Conservation (phyloP, 2,888 invertebrate genomes). For the Volucella zonaria region DNA sequence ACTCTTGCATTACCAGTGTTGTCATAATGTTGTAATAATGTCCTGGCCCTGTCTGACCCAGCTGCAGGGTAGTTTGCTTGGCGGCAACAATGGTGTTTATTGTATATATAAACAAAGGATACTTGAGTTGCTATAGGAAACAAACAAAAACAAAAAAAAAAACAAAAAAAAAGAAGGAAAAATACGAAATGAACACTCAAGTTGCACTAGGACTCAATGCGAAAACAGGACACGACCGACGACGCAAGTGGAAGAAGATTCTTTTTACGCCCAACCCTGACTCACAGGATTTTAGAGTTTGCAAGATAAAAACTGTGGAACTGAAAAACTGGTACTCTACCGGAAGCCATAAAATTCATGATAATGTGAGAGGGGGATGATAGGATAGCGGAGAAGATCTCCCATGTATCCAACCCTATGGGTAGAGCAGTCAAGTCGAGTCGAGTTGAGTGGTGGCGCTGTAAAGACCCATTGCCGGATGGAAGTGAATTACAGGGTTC, state of each 20-base stretch:
- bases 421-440: not conserved
- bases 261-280: not conserved
- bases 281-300: constrained; percentile 22
- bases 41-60: constrained; percentile 26
- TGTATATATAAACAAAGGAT: constrained; percentile 57
- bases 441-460: constrained; percentile 19
- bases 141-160: too few species aligned
- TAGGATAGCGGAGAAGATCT: not conserved
- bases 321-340: constrained; percentile 40
- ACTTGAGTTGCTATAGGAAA: not conserved
- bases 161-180: too few species aligned
- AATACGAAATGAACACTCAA: constrained; percentile 13
- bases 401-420: constrained; percentile 1
- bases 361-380: constrained; percentile 25
- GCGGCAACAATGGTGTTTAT: constrained; percentile 12
- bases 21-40: constrained; percentile 64
- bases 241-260: constrained; percentile 29
- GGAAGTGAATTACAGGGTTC: constrained; percentile 71
- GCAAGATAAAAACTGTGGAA: constrained; percentile 49
- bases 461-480: constrained; percentile 58
- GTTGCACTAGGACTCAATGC: constrained; percentile 42
- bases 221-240: constrained; percentile 15
- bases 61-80: not conserved
- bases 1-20: constrained; percentile 62
- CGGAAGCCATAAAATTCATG: constrained; percentile 71